Percentiles rank a stretch among this genome's conserved stretches.
Conservation (phyloP, 2,888 invertebrate species). For the Pedicia rivosa region DNA sequence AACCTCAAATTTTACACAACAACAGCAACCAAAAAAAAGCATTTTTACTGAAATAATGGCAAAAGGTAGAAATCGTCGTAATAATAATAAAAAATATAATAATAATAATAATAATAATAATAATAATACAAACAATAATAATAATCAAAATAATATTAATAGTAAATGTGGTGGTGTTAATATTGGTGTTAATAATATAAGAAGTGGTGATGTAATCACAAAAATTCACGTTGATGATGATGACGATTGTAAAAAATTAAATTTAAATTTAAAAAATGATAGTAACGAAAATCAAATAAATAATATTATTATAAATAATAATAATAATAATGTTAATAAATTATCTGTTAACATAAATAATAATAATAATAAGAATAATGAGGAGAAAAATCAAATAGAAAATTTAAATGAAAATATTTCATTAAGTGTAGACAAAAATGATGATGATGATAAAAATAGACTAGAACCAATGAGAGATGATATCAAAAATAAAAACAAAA, state of each 20-base stretch:
- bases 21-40: too few relatives aligned
- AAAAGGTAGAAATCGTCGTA: slow-evolving; percentile 29
- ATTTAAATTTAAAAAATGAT: too few relatives aligned
- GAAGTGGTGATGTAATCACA: too few relatives aligned
- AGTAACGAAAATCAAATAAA: neutral
- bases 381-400: neutral
- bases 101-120: slow-evolving; percentile 7
- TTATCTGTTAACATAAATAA: too few relatives aligned
- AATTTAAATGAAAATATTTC: neutral
- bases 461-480: too few relatives aligned
- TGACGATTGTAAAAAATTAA: too few relatives aligned
- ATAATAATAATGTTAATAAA: neutral
- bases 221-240: too few relatives aligned
- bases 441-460: neutral
- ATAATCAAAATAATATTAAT: slow-evolving; percentile 1
- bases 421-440: neutral
- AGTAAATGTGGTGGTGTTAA: neutral
- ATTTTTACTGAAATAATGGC: slow-evolving; percentile 28
- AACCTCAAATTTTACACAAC: too few relatives aligned
- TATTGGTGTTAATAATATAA: neutral
- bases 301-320: neutral
- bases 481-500: too few relatives aligned
- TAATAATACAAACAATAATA: slow-evolving; percentile 1
- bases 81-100: slow-evolving; percentile 16
- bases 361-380: too few relatives aligned